These are phyloP conservation scores for Leptocoma aspasia DNA, from an alignment of 2,113 vertebrate genomes.

Conservation along the genomic window DNA sequence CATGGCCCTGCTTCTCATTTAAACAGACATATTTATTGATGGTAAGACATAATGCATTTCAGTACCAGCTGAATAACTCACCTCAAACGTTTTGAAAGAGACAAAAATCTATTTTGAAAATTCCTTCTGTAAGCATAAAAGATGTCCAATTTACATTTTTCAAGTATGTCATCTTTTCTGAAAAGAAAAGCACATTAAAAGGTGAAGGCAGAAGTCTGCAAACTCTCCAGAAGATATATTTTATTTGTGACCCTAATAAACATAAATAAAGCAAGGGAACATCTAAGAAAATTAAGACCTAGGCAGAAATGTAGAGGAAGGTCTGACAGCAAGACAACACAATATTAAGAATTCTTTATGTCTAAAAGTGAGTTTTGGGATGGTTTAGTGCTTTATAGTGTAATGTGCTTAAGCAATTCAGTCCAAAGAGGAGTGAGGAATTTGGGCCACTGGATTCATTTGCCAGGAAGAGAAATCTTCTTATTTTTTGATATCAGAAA, in stretches of 20 bases:
- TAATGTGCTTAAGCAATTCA: neutral
- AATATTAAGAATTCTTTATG: neutral
- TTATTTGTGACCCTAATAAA: neutral
- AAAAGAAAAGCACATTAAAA: neutral
- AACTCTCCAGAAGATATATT: neutral
- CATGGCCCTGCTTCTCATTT: neutral
- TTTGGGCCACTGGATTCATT: neutral
- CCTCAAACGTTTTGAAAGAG: neutral
- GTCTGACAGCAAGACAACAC: neutral
- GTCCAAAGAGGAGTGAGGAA: neutral
- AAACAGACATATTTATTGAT: constrained; percentile 17
- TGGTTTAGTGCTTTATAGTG: neutral
- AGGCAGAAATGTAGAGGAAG: neutral
- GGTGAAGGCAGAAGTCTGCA: neutral
- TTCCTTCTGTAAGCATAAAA: neutral
- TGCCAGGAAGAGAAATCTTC: neutral
- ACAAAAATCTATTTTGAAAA: neutral
- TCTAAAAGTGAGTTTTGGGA: neutral
- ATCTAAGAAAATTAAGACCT: neutral
- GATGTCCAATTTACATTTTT: neutral
- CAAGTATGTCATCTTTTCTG: neutral
- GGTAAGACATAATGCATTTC: neutral
- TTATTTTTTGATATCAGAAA: neutral
- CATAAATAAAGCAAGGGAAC: neutral
- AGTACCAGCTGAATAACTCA: neutral